Base-by-base conservation (phyloP, 2,113 vertebrate species). In the Malurus melanocephalus region DNA sequence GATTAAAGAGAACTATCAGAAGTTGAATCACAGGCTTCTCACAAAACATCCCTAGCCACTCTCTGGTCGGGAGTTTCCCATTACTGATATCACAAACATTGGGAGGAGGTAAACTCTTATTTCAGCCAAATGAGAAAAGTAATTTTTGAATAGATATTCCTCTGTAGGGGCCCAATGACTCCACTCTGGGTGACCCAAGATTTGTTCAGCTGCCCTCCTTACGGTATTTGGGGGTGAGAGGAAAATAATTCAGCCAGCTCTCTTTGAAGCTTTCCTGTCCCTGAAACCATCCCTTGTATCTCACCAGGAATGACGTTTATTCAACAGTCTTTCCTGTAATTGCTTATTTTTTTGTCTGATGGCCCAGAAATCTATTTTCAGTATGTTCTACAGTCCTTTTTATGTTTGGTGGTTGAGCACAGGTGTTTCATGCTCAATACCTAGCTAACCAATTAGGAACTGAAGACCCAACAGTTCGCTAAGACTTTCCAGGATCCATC, bases 321-420 rank as follows among this genome's bases (percentile, higher is more conserved):
- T 84, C 46, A 87, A 53, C 16, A 57, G 24, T 9, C 20, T 51
- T 80, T 69, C 49, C 51, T 28, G 7, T 18, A 55, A 52, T 9
- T 67, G 19, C 18, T 28, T 79, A 1, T 15, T 43, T 80, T 56
- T 69, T 51, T 48, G 23, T 80, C n/a, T 60, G 35, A 90, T 53
- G 40, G 38, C 14, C 46, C 38, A 94, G 56, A 87, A 80, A 64
- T 77, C 33, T 66, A 43, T 80, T 91, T 91, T 77, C 52, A 80
- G 6, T 42, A 38, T 48, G 16, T 65, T 74, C 68, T 72, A 51
- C 46, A 57, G 13, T 57, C 22, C 55, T 69, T 85, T 72, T 59
- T 60, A 66, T n/a, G 27, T 45, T 24, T 40, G 52, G 35, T 43
- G 28, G 11, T 26, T 0, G 38, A 38, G 38, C 38, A 38, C 38